phyloP scores from a whole-genome alignment of 1,140 invertebrate genomes.

The Pogonus chalceus region DNA sequence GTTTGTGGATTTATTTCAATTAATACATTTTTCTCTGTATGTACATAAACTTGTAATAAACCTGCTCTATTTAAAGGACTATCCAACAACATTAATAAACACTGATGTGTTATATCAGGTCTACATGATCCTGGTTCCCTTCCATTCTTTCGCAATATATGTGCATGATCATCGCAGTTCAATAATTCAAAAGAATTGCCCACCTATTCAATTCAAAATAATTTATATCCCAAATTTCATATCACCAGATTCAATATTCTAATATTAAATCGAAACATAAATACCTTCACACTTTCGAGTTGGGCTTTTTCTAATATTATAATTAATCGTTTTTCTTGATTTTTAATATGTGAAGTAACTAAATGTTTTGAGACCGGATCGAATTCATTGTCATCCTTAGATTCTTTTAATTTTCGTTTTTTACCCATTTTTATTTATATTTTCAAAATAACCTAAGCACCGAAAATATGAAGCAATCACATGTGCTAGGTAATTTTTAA shows the following conservation, averaged over 20 bases:
- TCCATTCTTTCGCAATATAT: constrained; percentile 75
- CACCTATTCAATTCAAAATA: constrained; percentile 45
- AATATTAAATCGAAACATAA: constrained; percentile 18
- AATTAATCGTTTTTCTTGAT: constrained; percentile 83
- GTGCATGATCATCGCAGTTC: constrained; percentile 87
- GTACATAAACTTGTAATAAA: constrained; percentile 84
- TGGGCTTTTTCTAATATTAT: constrained; percentile 90
- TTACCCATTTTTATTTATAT: constrained; percentile 54
- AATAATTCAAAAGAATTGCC: constrained; percentile 82
- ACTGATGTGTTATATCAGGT: constrained; percentile 94
- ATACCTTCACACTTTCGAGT: constrained; percentile 90
- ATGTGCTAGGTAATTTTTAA: no score
- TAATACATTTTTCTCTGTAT: constrained; percentile 90
- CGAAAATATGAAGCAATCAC: no score
- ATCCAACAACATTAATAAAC: constrained; percentile 91
- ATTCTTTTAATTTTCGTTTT: constrained; percentile 48
- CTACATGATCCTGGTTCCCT: constrained; percentile 73
- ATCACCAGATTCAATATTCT: neutral
- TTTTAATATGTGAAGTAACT: constrained; percentile 55
- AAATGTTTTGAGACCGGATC: constrained; percentile 58
- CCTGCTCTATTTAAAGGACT: constrained; percentile 90
- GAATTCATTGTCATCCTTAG: constrained; percentile 51
- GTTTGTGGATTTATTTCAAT: constrained; percentile 99
- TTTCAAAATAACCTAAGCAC: no score
- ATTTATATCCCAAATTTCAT: neutral